Conservation (phyloP, 2,888 invertebrate species). For the Trypoxylon attenuatum region DNA sequence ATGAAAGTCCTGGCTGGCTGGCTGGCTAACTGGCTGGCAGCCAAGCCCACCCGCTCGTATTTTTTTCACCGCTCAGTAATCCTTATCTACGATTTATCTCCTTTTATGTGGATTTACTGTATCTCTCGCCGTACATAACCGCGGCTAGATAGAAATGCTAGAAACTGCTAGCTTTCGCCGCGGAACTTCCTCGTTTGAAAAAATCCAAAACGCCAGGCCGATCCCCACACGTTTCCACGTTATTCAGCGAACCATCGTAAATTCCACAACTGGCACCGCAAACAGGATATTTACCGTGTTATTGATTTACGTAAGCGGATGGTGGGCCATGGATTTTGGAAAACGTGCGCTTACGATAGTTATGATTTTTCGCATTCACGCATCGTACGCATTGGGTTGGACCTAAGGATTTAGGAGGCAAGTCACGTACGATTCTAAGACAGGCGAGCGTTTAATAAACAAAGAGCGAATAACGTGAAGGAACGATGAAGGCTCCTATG, state of each 20-base stretch:
- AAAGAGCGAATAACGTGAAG: constrained; percentile 19
- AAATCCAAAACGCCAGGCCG: no score
- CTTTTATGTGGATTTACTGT: constrained; percentile 36
- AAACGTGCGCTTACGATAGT: no score
- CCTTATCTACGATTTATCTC: constrained; percentile 48
- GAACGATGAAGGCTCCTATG: background rate
- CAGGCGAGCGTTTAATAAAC: constrained; percentile 50
- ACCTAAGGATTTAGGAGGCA: background rate
- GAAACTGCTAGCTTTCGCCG: background rate
- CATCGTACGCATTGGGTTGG: background rate
- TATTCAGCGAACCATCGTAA: no score
- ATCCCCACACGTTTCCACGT: no score
- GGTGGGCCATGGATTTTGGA: no score
- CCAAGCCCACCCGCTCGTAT: constrained; percentile 2
- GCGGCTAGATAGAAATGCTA: constrained; percentile 13
- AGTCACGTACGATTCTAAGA: constrained; percentile 31
- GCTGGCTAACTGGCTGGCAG: no score
- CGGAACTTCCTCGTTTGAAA: background rate
- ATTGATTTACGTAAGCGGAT: no score
- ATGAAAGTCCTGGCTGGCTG: constrained; percentile 27
- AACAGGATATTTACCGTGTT: no score
- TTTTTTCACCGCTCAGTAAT: constrained; percentile 7
- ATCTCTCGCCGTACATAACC: constrained; percentile 25
- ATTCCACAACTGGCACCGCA: no score
- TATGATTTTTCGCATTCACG: no score